phyloP scores from a whole-genome alignment of 2,113 vertebrate species.

The Thunnus maccoyii region DNA sequence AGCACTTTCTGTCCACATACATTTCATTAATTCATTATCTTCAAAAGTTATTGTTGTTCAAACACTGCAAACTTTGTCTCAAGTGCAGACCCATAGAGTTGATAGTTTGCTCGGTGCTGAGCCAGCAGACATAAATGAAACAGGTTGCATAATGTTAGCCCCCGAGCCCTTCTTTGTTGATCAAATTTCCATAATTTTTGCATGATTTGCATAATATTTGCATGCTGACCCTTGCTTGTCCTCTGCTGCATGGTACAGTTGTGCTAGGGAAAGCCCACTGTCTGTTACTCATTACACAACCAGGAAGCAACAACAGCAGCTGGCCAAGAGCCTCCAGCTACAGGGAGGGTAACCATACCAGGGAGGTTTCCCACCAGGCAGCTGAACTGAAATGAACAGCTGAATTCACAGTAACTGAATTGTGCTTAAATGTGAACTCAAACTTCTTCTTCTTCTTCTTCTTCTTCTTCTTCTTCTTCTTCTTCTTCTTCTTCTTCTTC shows the following conservation, averaged over 20 bases:
- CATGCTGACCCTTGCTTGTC: slow-evolving; percentile 57
- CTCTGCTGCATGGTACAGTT: slow-evolving; percentile 51
- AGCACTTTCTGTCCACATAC: background rate
- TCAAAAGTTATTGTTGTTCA: too few species aligned
- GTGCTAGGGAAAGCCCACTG: slow-evolving; percentile 57
- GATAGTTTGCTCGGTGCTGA: background rate
- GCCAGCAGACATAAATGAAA: background rate
- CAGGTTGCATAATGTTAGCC: background rate
- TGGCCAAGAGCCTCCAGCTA: slow-evolving; percentile 37
- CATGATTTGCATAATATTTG: slow-evolving; percentile 82
- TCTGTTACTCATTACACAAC: slow-evolving; percentile 61
- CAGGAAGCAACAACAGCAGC: slow-evolving; percentile 57
- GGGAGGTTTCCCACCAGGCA: slow-evolving; percentile 30
- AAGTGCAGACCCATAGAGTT: background rate
- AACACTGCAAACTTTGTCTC: background rate
- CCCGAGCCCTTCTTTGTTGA: background rate
- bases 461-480: too few species aligned
- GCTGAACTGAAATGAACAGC: slow-evolving; percentile 44
- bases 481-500: background rate
- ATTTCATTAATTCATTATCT: too few species aligned
- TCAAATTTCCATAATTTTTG: slow-evolving; percentile 74
- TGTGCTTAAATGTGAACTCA: background rate
- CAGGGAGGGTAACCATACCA: slow-evolving; percentile 21
- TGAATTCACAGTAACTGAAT: slow-evolving; percentile 22
- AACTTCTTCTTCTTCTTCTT: background rate